phyloP scores from a whole-genome alignment of 2,888 invertebrate genomes.

The Patella pellucida region DNA sequence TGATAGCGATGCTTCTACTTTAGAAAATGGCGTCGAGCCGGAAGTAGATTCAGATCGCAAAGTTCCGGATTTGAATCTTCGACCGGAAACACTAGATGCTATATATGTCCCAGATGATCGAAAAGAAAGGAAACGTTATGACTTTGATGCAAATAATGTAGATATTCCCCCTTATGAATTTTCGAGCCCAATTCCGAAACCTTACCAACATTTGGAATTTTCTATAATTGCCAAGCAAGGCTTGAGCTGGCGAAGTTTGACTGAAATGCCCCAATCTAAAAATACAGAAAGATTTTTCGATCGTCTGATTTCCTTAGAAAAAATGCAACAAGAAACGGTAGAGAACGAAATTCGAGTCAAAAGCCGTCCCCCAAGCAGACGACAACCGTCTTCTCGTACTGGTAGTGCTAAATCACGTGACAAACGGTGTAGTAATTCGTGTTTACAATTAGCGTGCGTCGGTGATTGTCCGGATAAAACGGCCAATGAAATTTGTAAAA shows the following conservation, averaged over 20 bases:
- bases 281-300: slow-evolving; percentile 38
- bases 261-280: slow-evolving; percentile 32
- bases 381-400: slow-evolving; percentile 34
- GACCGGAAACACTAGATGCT: slow-evolving; percentile 60
- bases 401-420: slow-evolving; percentile 43
- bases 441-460: slow-evolving; percentile 60
- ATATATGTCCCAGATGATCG: slow-evolving; percentile 55
- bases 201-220: slow-evolving; percentile 48
- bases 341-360: slow-evolving; percentile 53
- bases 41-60: slow-evolving; percentile 43
- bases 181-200: slow-evolving; percentile 48
- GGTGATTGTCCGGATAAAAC: slow-evolving; percentile 63
- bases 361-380: slow-evolving; percentile 35
- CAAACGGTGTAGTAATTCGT: slow-evolving; percentile 54
- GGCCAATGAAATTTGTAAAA: slow-evolving; percentile 39
- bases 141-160: slow-evolving; percentile 58
- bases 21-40: slow-evolving; percentile 42
- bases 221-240: slow-evolving; percentile 47
- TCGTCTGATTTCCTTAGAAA: slow-evolving; percentile 55
- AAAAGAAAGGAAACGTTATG: slow-evolving; percentile 56
- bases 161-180: slow-evolving; percentile 57
- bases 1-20: slow-evolving; percentile 48
- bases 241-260: slow-evolving; percentile 51
- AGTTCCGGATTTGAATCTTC: slow-evolving; percentile 51
- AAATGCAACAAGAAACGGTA: slow-evolving; percentile 53